Percentiles rank a stretch among this genome's conserved stretches.
Evolutionary conservation across 1,140 invertebrate genomes (phyloP).

Genomic region (Hesperophylax magnus): DNA sequence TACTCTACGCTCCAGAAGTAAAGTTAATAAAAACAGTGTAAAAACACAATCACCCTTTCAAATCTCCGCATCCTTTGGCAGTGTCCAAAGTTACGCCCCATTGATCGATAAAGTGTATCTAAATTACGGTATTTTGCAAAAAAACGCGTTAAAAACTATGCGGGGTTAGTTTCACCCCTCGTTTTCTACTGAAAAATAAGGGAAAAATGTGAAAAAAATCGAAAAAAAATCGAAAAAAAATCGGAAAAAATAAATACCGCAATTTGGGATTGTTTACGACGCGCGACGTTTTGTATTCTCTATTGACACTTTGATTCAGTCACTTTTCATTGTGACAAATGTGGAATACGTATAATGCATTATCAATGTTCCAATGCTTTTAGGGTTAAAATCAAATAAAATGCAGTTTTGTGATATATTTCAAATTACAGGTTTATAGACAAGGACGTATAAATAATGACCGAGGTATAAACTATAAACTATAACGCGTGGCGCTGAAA

Average conservation of each 20-base stretch:
- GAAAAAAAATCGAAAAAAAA: not conserved
- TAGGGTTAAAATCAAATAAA: not conserved
- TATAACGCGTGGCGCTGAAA: not conserved
- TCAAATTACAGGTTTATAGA: not conserved
- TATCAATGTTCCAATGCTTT: not conserved
- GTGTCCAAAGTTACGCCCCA: constrained; percentile 47
- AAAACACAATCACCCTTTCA: constrained; percentile 41
- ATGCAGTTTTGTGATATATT: not conserved
- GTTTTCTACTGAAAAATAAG: not conserved
- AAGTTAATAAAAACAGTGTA: constrained; percentile 9
- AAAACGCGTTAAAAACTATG: constrained; percentile 26
- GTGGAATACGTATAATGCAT: too few relatives aligned
- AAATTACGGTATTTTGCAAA: constrained; percentile 45
- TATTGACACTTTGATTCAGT: constrained; percentile 24
- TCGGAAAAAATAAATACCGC: constrained; percentile 12
- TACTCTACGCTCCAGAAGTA: not conserved
- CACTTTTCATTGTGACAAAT: constrained; percentile 1
- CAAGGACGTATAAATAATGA: not conserved
- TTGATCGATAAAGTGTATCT: constrained; percentile 51
- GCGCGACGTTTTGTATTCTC: not conserved
- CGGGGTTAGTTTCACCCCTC: not conserved
- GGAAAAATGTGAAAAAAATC: constrained; percentile 1
- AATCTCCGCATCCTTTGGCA: constrained; percentile 42
- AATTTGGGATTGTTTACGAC: constrained; percentile 36
- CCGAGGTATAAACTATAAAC: not conserved